Evolutionary conservation across 2,797 vertebrate species (phyloP), one percentile per base, ranked within the genome.

Genomic region (Argya squamiceps): DNA sequence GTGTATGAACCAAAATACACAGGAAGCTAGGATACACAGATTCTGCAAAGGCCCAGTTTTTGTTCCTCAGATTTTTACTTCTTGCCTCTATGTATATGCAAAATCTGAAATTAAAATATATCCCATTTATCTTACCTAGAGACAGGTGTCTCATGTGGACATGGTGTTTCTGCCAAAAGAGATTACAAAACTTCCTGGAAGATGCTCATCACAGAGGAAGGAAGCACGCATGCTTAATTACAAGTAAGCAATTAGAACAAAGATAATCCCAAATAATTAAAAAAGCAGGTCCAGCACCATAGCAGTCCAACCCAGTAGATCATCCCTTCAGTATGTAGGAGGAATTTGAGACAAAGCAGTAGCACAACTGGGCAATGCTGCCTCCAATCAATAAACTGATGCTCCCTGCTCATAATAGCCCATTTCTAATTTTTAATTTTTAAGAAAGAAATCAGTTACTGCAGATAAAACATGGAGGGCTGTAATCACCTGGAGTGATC

Each of bases 401-500:
- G 43, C 11, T 85, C 34, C 15, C 20, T 34, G 41, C 43, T 80
- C 43, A 74, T 15, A 41, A 74, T 15, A 41, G 37, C 64, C 21
- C 12, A 17, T 67, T 82, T 84, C 86, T 92, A 88, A 92, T 79
- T 81, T 84, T 86, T 92, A 92, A 91, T 81, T 92, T 95, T 89
- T 74, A 90, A 84, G 74, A 77, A 82, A 80, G 76, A 88, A 94
- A 86, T 60, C 84, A 81, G 62, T 60, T n/a, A 80, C 41, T 0
- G 1, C 69, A 94, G 74, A 97, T 26, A 92, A 81, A 95, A 94
- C 26, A 18, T 36, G 46, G 83, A 88, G 62, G 58, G 27, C 41
- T 79, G 79, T 94, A 97, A 96, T 93, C 67, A 93, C 93, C 91
- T 73, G 41, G 91, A 97, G 80, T 97, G 94, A 96, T 95, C 97